Base-by-base conservation (phyloP, 2,113 vertebrate genomes). In the Anser cygnoides region DNA sequence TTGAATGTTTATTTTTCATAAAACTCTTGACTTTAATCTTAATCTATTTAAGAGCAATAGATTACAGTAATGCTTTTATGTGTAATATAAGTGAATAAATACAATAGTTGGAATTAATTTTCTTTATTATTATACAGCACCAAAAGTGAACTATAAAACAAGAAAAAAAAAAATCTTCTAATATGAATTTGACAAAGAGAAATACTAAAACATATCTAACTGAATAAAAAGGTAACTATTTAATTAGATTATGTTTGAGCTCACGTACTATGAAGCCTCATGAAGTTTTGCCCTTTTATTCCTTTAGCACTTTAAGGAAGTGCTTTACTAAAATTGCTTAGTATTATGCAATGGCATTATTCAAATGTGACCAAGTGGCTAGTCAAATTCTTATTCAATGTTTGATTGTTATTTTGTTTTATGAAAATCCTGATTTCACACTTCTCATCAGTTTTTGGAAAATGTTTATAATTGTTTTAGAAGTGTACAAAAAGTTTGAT, bases 1-100 rank as follows among this genome's bases (percentile, higher is more conserved):
- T n/a, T 90, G 89, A 97, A 87, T 49, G 49, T 94, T 95, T 97
- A 92, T 96, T 98, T 97, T 96, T 96, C 89, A 94, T 92, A 96
- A 97, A 97, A 95, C 79, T 89, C 89, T 96, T 83, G 68, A 87
- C 92, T 96, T 97, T 97, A 94, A 92, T 97, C 87, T 97, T 97
- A 49, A 21, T 21, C 46, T 49, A 49, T 49, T 49, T 49, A 97
- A 70, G n/a, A 88, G 12, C 52, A 75, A 19, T 46, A 94, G 37
- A 84, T 61, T 96, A 52, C 66, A 96, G 90, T 84, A 94, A 26
- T 77, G 14, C 9, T 61, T 62, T 84, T 31, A 43, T 54, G 39
- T 81, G n/a, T 73, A 50, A 39, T 28, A 79, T 35, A 52, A 66
- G 39, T n/a, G 52, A 96, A 93, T 8, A 92, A 96, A 93, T 37